Evolutionary conservation across 1,140 invertebrate species (phyloP), one percentile per base, ranked within the genome.

Genomic region (Dreissena polymorpha): DNA sequence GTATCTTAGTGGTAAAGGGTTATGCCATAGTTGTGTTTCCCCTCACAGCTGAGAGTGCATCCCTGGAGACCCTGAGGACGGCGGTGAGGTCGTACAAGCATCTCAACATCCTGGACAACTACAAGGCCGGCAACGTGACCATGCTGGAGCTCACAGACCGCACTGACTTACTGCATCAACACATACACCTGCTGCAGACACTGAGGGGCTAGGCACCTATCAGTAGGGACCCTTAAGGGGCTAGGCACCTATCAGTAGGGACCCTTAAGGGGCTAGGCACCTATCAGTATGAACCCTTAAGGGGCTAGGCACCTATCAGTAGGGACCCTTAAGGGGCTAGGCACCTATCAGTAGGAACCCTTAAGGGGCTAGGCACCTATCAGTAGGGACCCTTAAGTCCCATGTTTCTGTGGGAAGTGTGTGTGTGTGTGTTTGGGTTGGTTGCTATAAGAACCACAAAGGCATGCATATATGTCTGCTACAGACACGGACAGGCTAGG

Each of bases 31-130:
- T 8, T 39, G 39, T 39, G 39, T 39, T 39, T 39, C 8, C 39
- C 39, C 39, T 39, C 39, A 39, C 39, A 97, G 97, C 95, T 85
- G 97, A 97, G 93, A 96, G 96, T 91, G 94, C 97, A 49, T 96
- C 96, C 25, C 95, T 96, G 8, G 96, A 97, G 90, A 95, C 96
- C 0, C 95, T 98, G 53, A 95, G 95, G 88, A 97, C 97, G 92
- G 96, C 96, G 53, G 91, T 97, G n/a, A 96, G 96, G 85, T 88
- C 97, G 3, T 95, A 97, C 60, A 95, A 97, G 88, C 95, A 96
- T 85, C 96, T 96, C 95, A 94, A 95, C 71, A 94, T 97, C 16
- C 89, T 97, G 49, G 95, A 97, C 75, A 94, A 95, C 90, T 95
- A 95, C 67, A 70, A 70, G 53, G 75, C 70, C 25, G 83, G 84